Evolutionary conservation across 1,140 invertebrate species (phyloP).

Genomic region (Leptestheria dahalacensis): DNA sequence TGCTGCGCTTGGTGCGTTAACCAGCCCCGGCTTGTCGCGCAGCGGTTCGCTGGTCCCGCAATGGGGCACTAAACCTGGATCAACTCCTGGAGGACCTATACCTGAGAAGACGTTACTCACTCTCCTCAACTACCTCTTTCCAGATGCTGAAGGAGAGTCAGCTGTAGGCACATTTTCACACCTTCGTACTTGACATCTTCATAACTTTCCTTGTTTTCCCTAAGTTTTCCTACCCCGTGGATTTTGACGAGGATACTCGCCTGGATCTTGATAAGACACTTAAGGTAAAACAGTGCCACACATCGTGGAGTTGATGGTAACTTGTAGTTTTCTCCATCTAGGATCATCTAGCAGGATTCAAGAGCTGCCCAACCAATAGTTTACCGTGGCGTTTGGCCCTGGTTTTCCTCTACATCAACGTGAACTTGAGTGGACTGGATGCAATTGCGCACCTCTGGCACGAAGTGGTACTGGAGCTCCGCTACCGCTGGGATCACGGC

Average conservation of each 20-base stretch:
- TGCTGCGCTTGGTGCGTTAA: slow-evolving; percentile 32
- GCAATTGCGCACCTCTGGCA: slow-evolving; percentile 83
- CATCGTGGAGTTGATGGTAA: background rate
- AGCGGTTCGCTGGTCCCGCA: slow-evolving; percentile 20
- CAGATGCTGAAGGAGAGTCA: slow-evolving; percentile 54
- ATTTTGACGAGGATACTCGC: background rate
- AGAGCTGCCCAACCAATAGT: slow-evolving; percentile 59
- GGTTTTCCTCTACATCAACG: slow-evolving; percentile 57
- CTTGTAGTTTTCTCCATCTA: background rate
- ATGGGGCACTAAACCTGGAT: slow-evolving; percentile 16
- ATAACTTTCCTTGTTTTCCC: background rate
- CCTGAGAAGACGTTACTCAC: slow-evolving; percentile 53
- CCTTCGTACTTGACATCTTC: no score
- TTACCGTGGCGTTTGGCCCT: slow-evolving; percentile 68
- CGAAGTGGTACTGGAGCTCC: slow-evolving; percentile 75
- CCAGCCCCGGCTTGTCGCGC: slow-evolving; percentile 21
- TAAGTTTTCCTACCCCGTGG: slow-evolving; percentile 13
- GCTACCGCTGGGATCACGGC: slow-evolving; percentile 73
- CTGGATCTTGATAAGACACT: background rate
- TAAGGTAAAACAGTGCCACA: background rate
- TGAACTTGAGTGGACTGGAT: slow-evolving; percentile 56
- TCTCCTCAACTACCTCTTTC: slow-evolving; percentile 73
- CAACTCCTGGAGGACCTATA: slow-evolving; percentile 48
- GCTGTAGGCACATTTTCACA: no score
- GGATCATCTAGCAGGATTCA: slow-evolving; percentile 8